phyloP scores from a whole-genome alignment of 2,797 vertebrate species.

The Clarias laeviceps region DNA sequence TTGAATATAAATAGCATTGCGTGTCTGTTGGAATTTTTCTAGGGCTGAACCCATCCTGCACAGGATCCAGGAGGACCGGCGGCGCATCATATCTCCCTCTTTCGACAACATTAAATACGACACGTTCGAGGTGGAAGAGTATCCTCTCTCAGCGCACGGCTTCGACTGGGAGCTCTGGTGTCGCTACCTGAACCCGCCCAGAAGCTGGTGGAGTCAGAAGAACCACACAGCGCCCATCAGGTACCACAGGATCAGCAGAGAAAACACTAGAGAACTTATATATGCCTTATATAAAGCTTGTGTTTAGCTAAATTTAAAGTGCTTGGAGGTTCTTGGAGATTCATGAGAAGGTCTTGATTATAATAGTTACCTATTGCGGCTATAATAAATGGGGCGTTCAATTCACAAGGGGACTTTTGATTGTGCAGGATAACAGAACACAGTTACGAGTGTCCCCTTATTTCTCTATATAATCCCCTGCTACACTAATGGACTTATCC shows the following conservation, averaged over 20 bases:
- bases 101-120: conserved; percentile 98
- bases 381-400: too few relatives aligned
- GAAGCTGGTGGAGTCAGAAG: conserved; percentile 92
- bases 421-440: too few relatives aligned
- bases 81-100: conserved; percentile 89
- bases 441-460: too few relatives aligned
- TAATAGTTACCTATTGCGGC: too few relatives aligned
- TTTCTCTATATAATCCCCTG: too few relatives aligned
- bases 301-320: neutral
- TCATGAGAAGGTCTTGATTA: neutral
- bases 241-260: conserved; percentile 64
- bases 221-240: conserved; percentile 94
- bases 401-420: too few relatives aligned
- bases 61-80: conserved; percentile 91
- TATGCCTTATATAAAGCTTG: neutral
- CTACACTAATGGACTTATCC: too few relatives aligned
- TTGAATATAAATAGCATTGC: too few relatives aligned
- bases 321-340: neutral
- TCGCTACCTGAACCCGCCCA: conserved; percentile 92
- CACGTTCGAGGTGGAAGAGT: conserved; percentile 94
- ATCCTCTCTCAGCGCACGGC: conserved; percentile 91
- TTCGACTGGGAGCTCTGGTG: conserved; percentile 99
- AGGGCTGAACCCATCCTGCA: conserved; percentile 94
- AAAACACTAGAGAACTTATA: neutral
- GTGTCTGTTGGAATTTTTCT: conserved; percentile 12